phyloP scores from a whole-genome alignment of 2,113 vertebrate species.

The Etheostoma cragini region DNA sequence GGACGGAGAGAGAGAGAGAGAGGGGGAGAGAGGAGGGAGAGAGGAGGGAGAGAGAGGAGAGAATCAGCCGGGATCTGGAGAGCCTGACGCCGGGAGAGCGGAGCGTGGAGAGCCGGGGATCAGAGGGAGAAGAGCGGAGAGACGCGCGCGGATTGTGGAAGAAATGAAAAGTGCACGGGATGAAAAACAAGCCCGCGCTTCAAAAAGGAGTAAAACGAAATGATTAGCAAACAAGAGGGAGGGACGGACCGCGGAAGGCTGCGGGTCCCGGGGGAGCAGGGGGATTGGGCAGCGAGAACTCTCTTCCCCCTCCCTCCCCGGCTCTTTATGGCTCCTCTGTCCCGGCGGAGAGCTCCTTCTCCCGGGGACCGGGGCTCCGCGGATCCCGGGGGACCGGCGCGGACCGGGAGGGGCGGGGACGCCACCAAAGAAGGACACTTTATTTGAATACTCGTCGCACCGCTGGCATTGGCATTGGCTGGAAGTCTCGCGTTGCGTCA shows the following conservation, averaged over 20 bases:
- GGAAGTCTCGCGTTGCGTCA: slow-evolving; percentile 56
- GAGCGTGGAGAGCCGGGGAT: slow-evolving; percentile 78
- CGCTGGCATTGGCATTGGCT: slow-evolving; percentile 73
- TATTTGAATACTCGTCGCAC: slow-evolving; percentile 64
- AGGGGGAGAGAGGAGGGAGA: background rate
- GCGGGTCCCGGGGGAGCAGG: slow-evolving; percentile 81
- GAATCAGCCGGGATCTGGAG: slow-evolving; percentile 77
- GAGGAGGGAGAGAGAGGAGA: background rate
- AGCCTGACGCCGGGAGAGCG: slow-evolving; percentile 72
- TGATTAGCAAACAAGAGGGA: slow-evolving; percentile 86
- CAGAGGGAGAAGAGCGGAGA: slow-evolving; percentile 78
- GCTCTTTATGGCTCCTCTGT: slow-evolving; percentile 82
- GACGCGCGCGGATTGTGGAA: slow-evolving; percentile 64
- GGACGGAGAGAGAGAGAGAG: slow-evolving; percentile 66
- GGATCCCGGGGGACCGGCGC: slow-evolving; percentile 76
- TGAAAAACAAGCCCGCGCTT: slow-evolving; percentile 83
- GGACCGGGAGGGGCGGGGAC: slow-evolving; percentile 68
- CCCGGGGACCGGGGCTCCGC: slow-evolving; percentile 76
- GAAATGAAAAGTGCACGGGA: slow-evolving; percentile 82
- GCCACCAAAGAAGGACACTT: slow-evolving; percentile 71
- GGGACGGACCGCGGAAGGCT: slow-evolving; percentile 81
- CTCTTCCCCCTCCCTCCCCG: slow-evolving; percentile 81
- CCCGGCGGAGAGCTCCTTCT: slow-evolving; percentile 87
- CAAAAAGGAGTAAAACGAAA: slow-evolving; percentile 88
- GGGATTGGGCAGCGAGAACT: slow-evolving; percentile 83